Evolutionary conservation across 2,113 vertebrate genomes (phyloP).

Genomic region (Bostrychus sinensis): DNA sequence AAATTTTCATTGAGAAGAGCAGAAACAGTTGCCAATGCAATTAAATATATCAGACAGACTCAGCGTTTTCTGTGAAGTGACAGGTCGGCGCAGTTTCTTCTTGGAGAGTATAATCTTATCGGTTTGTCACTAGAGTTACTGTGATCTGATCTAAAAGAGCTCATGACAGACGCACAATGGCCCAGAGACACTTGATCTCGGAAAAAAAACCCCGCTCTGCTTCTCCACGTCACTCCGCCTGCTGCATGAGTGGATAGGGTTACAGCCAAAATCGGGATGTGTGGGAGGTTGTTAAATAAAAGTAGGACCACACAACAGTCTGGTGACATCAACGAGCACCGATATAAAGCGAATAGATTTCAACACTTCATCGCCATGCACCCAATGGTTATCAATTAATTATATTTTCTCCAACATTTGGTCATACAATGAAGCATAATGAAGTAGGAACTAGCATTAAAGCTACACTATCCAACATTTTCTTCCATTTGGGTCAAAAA

Average conservation of each 20-base stretch:
- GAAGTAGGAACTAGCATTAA: neutral
- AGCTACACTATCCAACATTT: too few relatives aligned
- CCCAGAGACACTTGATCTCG: slow-evolving; percentile 75
- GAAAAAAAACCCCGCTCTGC: slow-evolving; percentile 60
- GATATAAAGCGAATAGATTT: neutral
- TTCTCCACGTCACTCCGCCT: slow-evolving; percentile 30
- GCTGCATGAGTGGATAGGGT: slow-evolving; percentile 51
- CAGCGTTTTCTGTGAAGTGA: slow-evolving; percentile 7
- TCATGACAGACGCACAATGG: slow-evolving; percentile 57
- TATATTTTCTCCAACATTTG: neutral
- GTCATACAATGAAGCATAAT: neutral
- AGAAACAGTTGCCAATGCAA: too few relatives aligned
- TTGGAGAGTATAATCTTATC: slow-evolving; percentile 18
- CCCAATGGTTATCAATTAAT: neutral
- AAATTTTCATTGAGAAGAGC: too few relatives aligned
- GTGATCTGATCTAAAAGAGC: slow-evolving; percentile 1
- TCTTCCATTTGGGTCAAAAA: too few relatives aligned
- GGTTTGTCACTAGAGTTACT: slow-evolving; percentile 11
- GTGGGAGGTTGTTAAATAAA: slow-evolving; percentile 43
- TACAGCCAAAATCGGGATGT: slow-evolving; percentile 66
- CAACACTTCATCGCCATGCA: neutral
- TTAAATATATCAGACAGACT: neutral
- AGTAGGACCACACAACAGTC: slow-evolving; percentile 1
- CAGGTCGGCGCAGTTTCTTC: neutral
- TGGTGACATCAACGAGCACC: slow-evolving; percentile 1